Percentiles rank a stretch among this genome's conserved stretches.
Evolutionary conservation across 2,797 vertebrate species (phyloP).

Genomic region (Anomalospiza imberbis): DNA sequence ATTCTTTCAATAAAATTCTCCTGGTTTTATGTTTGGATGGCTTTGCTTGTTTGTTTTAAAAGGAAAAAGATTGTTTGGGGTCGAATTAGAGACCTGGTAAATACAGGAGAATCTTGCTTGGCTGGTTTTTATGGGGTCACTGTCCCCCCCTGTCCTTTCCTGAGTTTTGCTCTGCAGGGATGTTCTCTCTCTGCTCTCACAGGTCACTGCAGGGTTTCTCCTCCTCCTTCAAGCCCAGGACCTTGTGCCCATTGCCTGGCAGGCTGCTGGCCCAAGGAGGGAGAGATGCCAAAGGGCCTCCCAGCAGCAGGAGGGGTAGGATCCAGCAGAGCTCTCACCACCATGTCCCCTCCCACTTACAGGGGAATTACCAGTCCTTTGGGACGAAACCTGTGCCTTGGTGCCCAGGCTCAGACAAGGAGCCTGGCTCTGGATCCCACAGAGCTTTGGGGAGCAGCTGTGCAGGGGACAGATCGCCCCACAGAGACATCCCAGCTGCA

Average conservation of each 20-base stretch:
- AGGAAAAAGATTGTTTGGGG: not conserved
- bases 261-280: not conserved
- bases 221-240: not conserved
- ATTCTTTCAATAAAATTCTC: not conserved
- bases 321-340: not conserved
- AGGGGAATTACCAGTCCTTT: not conserved
- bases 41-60: not conserved
- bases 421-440: not conserved
- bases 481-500: not conserved
- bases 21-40: not conserved
- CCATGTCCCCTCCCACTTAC: not conserved
- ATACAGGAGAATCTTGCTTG: not conserved
- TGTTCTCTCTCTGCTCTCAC: not conserved
- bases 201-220: not conserved
- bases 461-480: not conserved
- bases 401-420: not conserved
- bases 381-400: not conserved
- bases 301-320: not conserved
- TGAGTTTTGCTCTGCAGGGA: not conserved
- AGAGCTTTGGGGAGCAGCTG: not conserved
- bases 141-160: not conserved
- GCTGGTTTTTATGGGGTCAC: not conserved
- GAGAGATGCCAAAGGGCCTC: not conserved
- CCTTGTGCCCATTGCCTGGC: not conserved
- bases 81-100: not conserved